Base-by-base conservation (phyloP, 2,113 vertebrate species). In the Balaeniceps rex region DNA sequence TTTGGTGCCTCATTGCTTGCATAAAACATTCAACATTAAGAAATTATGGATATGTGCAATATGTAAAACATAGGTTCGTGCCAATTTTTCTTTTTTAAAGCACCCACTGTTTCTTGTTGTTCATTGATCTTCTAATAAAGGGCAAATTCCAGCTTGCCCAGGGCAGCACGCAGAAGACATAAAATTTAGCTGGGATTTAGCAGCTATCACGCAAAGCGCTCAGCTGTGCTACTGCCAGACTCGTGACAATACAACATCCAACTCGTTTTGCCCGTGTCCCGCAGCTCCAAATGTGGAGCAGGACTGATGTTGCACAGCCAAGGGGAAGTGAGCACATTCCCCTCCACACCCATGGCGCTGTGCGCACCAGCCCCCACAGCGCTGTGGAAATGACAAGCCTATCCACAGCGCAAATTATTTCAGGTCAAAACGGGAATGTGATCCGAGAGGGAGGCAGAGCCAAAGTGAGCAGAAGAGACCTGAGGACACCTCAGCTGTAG, bases 11-110 rank as follows among this genome's bases (percentile, higher is more conserved):
- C 15, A 0, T 17, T 80, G 76, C 90, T 83, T 85, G 83, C 74
- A 89, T 74, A 86, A 97, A 96, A 93, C 36, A 84, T 70, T 70
- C 61, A 89, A 84, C 78, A 57, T 85, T 40, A 79, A 85, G 63
- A 95, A 91, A 91, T 94, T 91, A 91, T 26, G 25, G 66, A 42
- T 72, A 66, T 40, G 38, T 74, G 81, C 77, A 89, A 66, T 31
- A 88, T 49, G 75, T 36, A 81, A 91, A 96, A 52, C 2, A 3
- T 26, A 57, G 42, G 28, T 47, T 92, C 19, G 1, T 33, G 66
- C 38, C 60, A 89, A 38, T 66, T 87, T 72, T 83, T 72, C 46
- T 68, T 75, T 42, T 79, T 70, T 87, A 92, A 96, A 80, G 54
- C 18, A 77, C 29, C 31, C 44, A 21, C 58, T 93, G 9, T 86